Evolutionary conservation across 2,797 vertebrate species (phyloP), one percentile per base, ranked within the genome.

Genomic region (Okamejei kenojei): DNA sequence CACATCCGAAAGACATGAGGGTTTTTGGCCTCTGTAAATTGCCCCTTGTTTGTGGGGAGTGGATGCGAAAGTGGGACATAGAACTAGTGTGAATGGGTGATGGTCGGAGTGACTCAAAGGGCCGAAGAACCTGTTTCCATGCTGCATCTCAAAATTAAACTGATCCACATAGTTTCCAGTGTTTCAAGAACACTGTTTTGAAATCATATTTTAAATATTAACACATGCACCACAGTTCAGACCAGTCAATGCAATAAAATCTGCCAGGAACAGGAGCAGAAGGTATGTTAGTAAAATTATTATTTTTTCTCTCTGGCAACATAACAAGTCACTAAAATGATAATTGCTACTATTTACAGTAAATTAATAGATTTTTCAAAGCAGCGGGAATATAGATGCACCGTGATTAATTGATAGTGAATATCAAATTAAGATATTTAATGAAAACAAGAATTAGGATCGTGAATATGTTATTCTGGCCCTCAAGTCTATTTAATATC

Each of bases 351-450:
- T 65, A 29, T 68, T 88, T 68, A 88, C 61, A 8, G 61, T 65
- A 68, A 65, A 88, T 88, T 17, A 88, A 35, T 88, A 65, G 15
- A 86, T 58, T 88, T 45, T 63, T 88, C 29, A 65, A 88, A 88
- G 61, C 84, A 32, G 32, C 61, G 63, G 61, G 61, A 68, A 32
- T 88, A 88, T 35, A 35, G 61, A 88, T 65, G 61, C 61, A 21
- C 19, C 61, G 32, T 35, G 65, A 32, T 29, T 88, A 65, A 88
- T 88, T 88, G 84, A 88, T 35, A 88, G 58, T 65, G 61, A 88
- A 35, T 63, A 35, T 32, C 17, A 65, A 88, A 4, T 63, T n/a
- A 86, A 86, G 13, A 88, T 13, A 5, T 58, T 82, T 73, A 73
- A 73, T 23, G 19, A 73, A 73, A 73, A 73, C 19, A 23, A 73